Evolutionary conservation across 2,888 invertebrate species (phyloP).

Genomic region (Rotaria macrura): DNA sequence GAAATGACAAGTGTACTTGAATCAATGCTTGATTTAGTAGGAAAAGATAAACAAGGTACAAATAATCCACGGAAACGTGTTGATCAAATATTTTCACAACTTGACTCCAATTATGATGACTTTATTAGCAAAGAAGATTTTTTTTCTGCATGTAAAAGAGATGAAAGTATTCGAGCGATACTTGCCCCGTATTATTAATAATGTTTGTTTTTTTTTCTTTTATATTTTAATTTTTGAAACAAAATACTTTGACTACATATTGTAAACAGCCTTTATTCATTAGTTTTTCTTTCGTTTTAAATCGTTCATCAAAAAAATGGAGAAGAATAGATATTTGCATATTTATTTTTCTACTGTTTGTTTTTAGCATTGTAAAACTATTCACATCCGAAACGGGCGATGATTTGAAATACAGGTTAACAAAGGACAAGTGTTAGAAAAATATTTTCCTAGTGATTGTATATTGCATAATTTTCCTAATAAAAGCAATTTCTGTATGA

Average conservation of each 20-base stretch:
- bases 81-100: background rate
- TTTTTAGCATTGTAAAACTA: background rate
- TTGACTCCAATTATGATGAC: background rate
- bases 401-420: background rate
- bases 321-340: background rate
- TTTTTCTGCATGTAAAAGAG: background rate
- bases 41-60: background rate
- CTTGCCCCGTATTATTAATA: constrained; percentile 1
- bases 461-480: too few relatives aligned
- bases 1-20: background rate
- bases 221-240: background rate
- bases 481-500: too few relatives aligned
- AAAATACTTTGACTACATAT: background rate
- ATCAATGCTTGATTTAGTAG: constrained; percentile 8
- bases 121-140: constrained; percentile 16
- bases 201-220: background rate
- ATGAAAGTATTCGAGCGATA: background rate
- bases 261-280: background rate
- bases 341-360: background rate
- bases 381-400: background rate
- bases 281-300: background rate
- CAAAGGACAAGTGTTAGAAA: too few relatives aligned
- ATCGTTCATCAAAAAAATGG: too few relatives aligned
- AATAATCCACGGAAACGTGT: background rate
- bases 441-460: too few relatives aligned